phyloP scores from a whole-genome alignment of 2,797 vertebrate species.

The Manis crassicaudata region DNA sequence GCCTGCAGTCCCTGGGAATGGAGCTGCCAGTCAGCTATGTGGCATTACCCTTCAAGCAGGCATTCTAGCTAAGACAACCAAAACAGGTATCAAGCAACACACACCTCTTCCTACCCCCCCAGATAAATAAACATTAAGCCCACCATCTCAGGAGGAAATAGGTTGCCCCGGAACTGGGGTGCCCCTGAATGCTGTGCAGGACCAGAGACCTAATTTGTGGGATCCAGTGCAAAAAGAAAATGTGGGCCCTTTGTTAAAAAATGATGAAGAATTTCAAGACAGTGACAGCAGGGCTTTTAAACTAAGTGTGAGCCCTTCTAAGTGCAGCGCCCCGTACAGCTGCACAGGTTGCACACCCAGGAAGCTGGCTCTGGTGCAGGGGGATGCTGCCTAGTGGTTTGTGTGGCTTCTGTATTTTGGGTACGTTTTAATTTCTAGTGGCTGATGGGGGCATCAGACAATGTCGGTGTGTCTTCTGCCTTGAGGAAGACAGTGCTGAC shows the following conservation, averaged over 20 bases:
- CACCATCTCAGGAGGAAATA: neutral
- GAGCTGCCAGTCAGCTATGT: neutral
- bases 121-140: neutral
- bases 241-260: neutral
- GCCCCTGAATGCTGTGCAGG: neutral
- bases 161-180: neutral
- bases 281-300: neutral
- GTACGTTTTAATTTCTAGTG: neutral
- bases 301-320: neutral
- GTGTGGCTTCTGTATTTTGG: neutral
- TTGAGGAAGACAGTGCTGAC: neutral
- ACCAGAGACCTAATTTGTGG: neutral
- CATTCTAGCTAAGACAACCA: neutral
- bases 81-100: neutral
- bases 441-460: neutral
- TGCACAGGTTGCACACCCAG: neutral
- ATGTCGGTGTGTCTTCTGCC: neutral
- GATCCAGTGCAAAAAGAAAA: neutral
- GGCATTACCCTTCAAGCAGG: neutral
- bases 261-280: neutral
- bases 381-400: neutral
- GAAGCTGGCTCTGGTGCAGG: neutral
- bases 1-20: neutral
- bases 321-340: too few species aligned
- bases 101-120: accelerated